Evolutionary conservation across 1,140 invertebrate genomes (phyloP).

Genomic region (Cyclargus thomasi): DNA sequence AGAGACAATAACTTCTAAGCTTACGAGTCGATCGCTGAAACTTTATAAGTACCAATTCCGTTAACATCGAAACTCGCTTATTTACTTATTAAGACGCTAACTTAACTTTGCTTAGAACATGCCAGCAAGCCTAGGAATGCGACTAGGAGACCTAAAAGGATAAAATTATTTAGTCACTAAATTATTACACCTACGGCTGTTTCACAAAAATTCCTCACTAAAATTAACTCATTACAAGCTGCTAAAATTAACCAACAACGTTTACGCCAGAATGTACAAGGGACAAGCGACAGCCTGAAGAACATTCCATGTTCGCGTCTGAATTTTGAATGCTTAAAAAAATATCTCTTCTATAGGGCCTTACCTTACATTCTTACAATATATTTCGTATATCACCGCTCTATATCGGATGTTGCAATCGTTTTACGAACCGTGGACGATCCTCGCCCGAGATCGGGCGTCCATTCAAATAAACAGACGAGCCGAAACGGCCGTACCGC

Average conservation of each 20-base stretch:
- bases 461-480: conserved; percentile 56
- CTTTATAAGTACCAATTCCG: conserved; percentile 21
- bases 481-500: conserved; percentile 50
- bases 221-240: conserved; percentile 68
- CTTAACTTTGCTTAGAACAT: conserved; percentile 10
- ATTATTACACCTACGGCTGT: conserved; percentile 63
- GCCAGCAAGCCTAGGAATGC: conserved; percentile 15
- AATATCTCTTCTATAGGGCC: conserved; percentile 72
- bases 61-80: conserved; percentile 13
- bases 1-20: conserved; percentile 17
- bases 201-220: conserved; percentile 61
- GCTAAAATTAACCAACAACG: conserved; percentile 70
- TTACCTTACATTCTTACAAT: conserved; percentile 73
- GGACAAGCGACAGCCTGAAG: conserved; percentile 44
- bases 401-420: conserved; percentile 63
- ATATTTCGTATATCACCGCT: conserved; percentile 66
- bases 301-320: conserved; percentile 49
- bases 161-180: conserved; percentile 57
- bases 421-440: conserved; percentile 29
- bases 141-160: conserved; percentile 31
- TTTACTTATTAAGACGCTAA: conserved; percentile 6
- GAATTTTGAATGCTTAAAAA: conserved; percentile 74
- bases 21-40: conserved; percentile 13
- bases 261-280: conserved; percentile 59
- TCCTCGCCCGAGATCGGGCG: conserved; percentile 20